Conservation (phyloP, 2,113 vertebrate species). For the Taurulus bubalis region DNA sequence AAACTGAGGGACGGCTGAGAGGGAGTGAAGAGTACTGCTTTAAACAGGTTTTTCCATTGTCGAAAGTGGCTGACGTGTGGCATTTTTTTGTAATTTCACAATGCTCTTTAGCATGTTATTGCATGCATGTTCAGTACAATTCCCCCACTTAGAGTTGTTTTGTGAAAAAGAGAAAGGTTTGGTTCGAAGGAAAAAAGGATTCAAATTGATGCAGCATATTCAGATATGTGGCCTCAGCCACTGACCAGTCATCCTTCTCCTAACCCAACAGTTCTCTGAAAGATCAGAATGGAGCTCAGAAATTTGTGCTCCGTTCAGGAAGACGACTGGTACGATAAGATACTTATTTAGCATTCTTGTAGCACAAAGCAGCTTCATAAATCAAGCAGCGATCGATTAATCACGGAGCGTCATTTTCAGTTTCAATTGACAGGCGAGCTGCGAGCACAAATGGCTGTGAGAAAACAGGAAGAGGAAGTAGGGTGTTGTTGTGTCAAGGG, state of each 20-base stretch:
- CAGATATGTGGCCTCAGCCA: neutral
- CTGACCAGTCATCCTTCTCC: neutral
- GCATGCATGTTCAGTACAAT: neutral
- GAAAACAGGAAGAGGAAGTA: slow-evolving; percentile 59
- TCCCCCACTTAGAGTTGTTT: neutral
- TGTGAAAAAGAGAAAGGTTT: neutral
- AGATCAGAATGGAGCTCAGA: neutral
- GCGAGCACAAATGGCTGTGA: slow-evolving; percentile 24
- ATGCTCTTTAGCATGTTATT: neutral
- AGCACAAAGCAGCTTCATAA: neutral
- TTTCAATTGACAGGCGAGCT: neutral
- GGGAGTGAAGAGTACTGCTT: neutral
- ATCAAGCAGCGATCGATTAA: neutral
- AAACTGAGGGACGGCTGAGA: neutral
- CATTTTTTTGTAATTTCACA: neutral
- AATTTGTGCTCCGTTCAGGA: neutral
- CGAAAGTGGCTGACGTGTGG: neutral
- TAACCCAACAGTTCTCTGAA: neutral
- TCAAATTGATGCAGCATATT: neutral
- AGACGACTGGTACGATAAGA: neutral
- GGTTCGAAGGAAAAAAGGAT: neutral
- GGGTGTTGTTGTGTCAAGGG: neutral
- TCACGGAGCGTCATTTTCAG: neutral
- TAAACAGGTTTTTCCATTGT: neutral
- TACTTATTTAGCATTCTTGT: neutral